A percentile compares a stretch with the other conserved stretches of the same genome.
Evolutionary conservation across 2,113 vertebrate genomes (phyloP).

Genomic region (Lonchura striata): DNA sequence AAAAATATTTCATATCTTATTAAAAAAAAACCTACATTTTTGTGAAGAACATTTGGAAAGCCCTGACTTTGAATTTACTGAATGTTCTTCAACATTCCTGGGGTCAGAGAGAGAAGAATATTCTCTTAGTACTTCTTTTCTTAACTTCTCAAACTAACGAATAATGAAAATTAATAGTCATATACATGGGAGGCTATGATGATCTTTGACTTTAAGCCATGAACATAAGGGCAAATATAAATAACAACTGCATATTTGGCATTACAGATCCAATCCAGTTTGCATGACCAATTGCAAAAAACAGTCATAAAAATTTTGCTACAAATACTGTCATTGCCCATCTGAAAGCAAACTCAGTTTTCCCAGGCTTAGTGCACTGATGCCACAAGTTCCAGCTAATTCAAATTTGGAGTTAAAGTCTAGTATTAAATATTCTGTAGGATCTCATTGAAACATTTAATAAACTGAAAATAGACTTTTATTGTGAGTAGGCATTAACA

Average conservation of each 20-base stretch:
- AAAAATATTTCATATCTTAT: not conserved
- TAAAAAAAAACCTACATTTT: not conserved
- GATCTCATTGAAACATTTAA: not conserved
- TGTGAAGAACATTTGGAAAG: not conserved
- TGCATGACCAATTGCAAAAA: not conserved
- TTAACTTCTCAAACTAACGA: not conserved
- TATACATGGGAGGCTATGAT: not conserved
- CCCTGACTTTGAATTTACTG: not conserved
- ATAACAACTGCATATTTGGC: not conserved
- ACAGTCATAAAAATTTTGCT: not conserved
- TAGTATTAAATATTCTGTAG: not conserved
- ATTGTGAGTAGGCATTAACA: not conserved
- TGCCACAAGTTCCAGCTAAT: not conserved
- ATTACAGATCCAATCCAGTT: not conserved
- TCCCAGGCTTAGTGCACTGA: not conserved
- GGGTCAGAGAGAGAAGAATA: not conserved
- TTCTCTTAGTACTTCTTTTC: not conserved
- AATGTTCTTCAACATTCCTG: not conserved
- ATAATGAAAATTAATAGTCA: not conserved
- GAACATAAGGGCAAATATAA: not conserved
- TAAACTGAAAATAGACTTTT: not conserved
- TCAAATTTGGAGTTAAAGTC: not conserved
- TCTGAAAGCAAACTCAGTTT: conserved; percentile 11
- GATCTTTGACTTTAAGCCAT: not conserved
- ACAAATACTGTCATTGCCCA: not conserved